These are phyloP conservation scores for Ptyas mucosa DNA, from an alignment of 2,113 vertebrate genomes.

Conservation along the genomic window DNA sequence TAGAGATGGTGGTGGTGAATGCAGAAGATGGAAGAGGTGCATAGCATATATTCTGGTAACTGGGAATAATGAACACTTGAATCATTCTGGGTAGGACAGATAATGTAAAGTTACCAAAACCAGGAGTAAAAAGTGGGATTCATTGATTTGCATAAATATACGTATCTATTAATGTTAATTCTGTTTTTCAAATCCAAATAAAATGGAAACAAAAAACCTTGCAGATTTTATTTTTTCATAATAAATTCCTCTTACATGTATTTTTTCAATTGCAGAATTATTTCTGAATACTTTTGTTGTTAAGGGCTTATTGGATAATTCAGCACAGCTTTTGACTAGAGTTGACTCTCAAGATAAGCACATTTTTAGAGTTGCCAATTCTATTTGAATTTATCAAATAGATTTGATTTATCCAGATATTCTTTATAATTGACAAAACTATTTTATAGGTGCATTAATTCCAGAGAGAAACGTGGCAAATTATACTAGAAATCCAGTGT, in stretches of 20 bases:
- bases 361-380: not conserved
- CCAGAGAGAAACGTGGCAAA: not conserved
- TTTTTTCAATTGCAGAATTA: not conserved
- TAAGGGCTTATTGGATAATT: not conserved
- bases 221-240: not conserved
- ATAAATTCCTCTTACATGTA: not conserved
- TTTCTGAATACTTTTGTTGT: not conserved
- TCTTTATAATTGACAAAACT: not conserved
- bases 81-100: not conserved
- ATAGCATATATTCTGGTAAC: not conserved
- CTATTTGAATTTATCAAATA: not conserved
- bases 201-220: not conserved
- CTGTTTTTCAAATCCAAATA: not conserved
- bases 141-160: not conserved
- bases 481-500: not conserved
- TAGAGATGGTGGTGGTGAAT: not conserved
- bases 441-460: not conserved
- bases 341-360: not conserved
- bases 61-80: not conserved
- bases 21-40: not conserved
- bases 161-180: not conserved
- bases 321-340: not conserved
- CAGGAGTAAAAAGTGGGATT: not conserved
- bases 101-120: not conserved
- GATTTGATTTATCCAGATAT: not conserved